These are phyloP conservation scores for Percopsis omiscomaycus DNA, from an alignment of 2,797 vertebrate genomes.

Conservation along the genomic window DNA sequence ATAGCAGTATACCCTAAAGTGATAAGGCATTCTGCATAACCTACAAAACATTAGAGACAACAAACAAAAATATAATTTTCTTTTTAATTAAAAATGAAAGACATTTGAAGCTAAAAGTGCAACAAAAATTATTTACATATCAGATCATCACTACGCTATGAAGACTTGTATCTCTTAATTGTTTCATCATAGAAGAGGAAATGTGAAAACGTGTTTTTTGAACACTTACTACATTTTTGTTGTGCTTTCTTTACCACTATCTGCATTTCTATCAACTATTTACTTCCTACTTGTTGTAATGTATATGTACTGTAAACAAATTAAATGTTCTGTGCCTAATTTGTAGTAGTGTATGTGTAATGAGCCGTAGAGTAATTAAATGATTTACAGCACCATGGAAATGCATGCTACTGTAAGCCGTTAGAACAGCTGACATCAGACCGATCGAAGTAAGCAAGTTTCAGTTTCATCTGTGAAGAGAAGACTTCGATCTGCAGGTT, in stretches of 20 bases:
- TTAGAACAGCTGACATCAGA: not conserved
- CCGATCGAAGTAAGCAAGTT: too few species aligned
- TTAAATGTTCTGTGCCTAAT: slow-evolving; percentile 37
- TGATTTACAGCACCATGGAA: not conserved
- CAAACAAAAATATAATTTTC: too few species aligned
- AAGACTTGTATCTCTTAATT: slow-evolving; percentile 17
- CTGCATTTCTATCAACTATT: not conserved
- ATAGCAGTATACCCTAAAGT: not conserved
- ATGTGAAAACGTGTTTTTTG: slow-evolving; percentile 12
- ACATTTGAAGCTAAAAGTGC: not conserved
- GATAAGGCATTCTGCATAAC: slow-evolving; percentile 18
- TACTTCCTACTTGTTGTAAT: slow-evolving; percentile 34
- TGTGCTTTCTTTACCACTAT: slow-evolving; percentile 10
- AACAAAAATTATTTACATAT: not conserved
- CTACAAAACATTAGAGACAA: too few species aligned
- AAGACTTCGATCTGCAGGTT: too few species aligned
- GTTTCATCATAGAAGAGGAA: slow-evolving; percentile 20
- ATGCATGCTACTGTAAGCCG: not conserved
- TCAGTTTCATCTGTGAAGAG: too few species aligned
- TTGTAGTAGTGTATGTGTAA: not conserved
- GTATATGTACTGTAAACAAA: slow-evolving; percentile 52
- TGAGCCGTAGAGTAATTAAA: not conserved
- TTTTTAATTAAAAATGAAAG: too few species aligned
- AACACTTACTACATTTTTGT: slow-evolving; percentile 19
- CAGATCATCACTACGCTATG: slow-evolving; percentile 8